Evolutionary conservation across 2,113 vertebrate genomes (phyloP).

Genomic region (Ptyas mucosa): DNA sequence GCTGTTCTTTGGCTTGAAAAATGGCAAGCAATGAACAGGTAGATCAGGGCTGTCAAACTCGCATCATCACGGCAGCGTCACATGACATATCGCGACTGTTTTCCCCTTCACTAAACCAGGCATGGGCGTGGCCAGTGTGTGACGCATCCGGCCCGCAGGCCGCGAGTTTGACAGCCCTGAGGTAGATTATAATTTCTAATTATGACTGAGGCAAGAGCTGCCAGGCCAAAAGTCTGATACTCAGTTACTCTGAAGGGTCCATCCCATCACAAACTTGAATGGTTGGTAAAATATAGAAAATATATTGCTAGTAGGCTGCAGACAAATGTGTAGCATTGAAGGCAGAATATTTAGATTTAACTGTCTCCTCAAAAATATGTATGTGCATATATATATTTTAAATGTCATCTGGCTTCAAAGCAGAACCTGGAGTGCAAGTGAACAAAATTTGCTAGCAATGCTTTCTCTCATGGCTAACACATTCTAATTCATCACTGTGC

Average conservation of each 20-base stretch:
- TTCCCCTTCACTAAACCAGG: no score
- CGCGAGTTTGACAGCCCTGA: no score
- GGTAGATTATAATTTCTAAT: not conserved
- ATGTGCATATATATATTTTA: constrained; percentile 2
- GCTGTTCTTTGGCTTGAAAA: not conserved
- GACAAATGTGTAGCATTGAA: not conserved
- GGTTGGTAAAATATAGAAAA: not conserved
- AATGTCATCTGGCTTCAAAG: constrained; percentile 35
- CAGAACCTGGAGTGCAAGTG: constrained; percentile 15
- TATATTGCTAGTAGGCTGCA: not conserved
- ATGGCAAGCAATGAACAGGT: not conserved
- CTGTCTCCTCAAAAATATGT: constrained; percentile 16
- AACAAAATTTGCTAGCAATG: constrained; percentile 18
- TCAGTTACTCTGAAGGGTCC: not conserved
- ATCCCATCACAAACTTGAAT: not conserved
- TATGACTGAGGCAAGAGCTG: not conserved
- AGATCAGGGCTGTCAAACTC: no score
- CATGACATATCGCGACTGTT: no score
- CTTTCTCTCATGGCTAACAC: constrained; percentile 20
- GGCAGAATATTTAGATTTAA: not conserved
- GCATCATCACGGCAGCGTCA: no score
- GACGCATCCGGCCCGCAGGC: no score
- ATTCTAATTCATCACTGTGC: constrained; percentile 61
- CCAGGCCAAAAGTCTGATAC: not conserved
- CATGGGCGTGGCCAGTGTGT: no score